Evolutionary conservation across 2,888 invertebrate species (phyloP), one percentile per base, ranked within the genome.

Genomic region (Amblyjoppa proteus): DNA sequence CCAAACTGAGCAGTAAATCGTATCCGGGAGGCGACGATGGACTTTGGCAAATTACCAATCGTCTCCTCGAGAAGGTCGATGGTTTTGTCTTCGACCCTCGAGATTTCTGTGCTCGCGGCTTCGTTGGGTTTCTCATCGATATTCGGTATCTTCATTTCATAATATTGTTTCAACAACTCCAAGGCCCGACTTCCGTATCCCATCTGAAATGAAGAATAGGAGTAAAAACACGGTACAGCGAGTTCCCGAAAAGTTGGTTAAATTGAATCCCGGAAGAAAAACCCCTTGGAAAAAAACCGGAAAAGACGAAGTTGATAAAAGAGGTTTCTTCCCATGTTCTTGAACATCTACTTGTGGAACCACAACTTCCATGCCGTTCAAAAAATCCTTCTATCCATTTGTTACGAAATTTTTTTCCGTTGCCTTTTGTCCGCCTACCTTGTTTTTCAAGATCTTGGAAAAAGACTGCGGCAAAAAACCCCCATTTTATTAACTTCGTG

Each of bases 101-200:
- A 94, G 49, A 96, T 95, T 86, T 95, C 95, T 87, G 91, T 91
- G n/a, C 34, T 61, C 49, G 85, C 73, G 0, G 84, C 78, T 53
- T 88, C 88, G 9, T 84, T 85, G 89, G 16, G 90, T 85, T 85
- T 94, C 94, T 97, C 97, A 85, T 96, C 96, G 3, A 98, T 92
- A 89, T 96, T 96, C 0, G 96, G 96, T 79, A 97, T 96, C 91
- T 97, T 97, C 1, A 97, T 96, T 88, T 97, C 96, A 93, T 98
- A 99, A 94, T 99, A 99, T 78, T 98, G 96, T 81, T 97, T 96
- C 7, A 99, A 94, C 56, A 99, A 95, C 84, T 96, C 95, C 5
- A 99, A 92, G 0, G 99, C 99, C 80, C 97, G 96, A 84, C 96
- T 96, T 4, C 99, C 99, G 94, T 99, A 99, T 0, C 99, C 99